These are phyloP conservation scores for Emmelina monodactyla DNA, from an alignment of 2,888 invertebrate species.

Conservation along the genomic window DNA sequence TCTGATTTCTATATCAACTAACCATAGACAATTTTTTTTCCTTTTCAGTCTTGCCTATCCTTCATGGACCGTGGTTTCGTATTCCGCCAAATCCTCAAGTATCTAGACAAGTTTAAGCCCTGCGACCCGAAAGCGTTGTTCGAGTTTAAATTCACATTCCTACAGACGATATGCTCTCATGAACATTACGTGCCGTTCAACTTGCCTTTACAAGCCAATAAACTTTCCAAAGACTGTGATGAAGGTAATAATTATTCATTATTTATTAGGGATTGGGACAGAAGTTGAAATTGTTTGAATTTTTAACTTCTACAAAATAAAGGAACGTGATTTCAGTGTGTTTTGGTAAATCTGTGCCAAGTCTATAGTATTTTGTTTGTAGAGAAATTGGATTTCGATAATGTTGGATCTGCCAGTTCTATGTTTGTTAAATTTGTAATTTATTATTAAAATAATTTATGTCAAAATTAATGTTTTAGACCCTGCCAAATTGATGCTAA, in stretches of 20 bases:
- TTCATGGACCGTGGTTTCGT: constrained; percentile 95
- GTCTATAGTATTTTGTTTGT: too few species aligned
- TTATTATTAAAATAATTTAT: background rate
- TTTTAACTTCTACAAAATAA: too few species aligned
- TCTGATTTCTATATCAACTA: background rate
- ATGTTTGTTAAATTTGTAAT: background rate
- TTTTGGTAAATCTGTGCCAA: too few species aligned
- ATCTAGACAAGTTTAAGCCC: constrained; percentile 84
- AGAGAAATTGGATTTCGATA: too few species aligned
- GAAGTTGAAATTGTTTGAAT: too few species aligned
- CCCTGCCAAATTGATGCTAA: constrained; percentile 65
- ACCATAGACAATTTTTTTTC: constrained; percentile 3
- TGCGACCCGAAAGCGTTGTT: constrained; percentile 83
- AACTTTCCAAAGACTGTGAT: constrained; percentile 38
- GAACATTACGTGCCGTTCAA: constrained; percentile 95
- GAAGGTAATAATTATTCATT: too few species aligned
- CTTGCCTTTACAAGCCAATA: constrained; percentile 79
- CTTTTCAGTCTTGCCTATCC: constrained; percentile 81
- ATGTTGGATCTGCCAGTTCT: too few species aligned
- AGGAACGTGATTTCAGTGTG: too few species aligned
- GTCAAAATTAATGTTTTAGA: constrained; percentile 29
- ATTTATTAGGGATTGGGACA: too few species aligned
- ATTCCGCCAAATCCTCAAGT: constrained; percentile 85
- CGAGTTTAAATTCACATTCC: constrained; percentile 90
- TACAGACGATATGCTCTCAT: constrained; percentile 90